phyloP scores from a whole-genome alignment of 2,113 vertebrate genomes.

The Podarcis raffonei region DNA sequence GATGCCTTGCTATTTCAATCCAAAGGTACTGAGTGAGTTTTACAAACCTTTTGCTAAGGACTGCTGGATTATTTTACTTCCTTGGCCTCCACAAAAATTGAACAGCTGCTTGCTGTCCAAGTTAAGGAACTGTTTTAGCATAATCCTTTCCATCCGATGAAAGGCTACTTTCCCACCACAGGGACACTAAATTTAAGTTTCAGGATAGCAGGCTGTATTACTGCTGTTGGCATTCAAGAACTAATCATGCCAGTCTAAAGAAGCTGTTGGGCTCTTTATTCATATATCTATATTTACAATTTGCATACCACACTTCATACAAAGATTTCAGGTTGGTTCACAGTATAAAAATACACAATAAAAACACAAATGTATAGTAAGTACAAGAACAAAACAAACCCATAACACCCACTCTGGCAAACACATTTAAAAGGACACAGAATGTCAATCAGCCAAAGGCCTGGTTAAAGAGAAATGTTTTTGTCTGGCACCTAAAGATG shows the following conservation, averaged over 20 bases:
- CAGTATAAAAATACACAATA: no score
- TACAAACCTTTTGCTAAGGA: not conserved
- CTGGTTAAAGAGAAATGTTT: no score
- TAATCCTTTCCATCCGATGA: not conserved
- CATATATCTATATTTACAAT: no score
- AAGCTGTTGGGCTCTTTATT: not conserved
- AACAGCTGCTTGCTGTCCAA: not conserved
- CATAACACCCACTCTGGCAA: no score
- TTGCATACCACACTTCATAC: no score
- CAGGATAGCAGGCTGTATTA: not conserved
- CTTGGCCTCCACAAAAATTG: not conserved
- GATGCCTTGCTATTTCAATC: rapidly evolving
- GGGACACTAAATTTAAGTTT: not conserved
- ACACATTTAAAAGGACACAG: no score
- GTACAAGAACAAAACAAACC: no score
- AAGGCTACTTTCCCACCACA: not conserved
- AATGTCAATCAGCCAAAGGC: no score
- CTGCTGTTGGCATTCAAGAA: not conserved
- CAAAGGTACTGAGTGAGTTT: not conserved
- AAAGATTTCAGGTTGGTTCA: no score
- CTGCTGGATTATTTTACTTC: rapidly evolving
- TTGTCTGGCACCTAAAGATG: no score
- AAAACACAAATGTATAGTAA: no score
- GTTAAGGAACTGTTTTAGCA: not conserved
- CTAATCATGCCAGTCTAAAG: not conserved